A percentile compares a stretch with the other conserved stretches of the same genome.
Evolutionary conservation across 2,888 invertebrate species (phyloP).

Genomic region (Limulus polyphemus): DNA sequence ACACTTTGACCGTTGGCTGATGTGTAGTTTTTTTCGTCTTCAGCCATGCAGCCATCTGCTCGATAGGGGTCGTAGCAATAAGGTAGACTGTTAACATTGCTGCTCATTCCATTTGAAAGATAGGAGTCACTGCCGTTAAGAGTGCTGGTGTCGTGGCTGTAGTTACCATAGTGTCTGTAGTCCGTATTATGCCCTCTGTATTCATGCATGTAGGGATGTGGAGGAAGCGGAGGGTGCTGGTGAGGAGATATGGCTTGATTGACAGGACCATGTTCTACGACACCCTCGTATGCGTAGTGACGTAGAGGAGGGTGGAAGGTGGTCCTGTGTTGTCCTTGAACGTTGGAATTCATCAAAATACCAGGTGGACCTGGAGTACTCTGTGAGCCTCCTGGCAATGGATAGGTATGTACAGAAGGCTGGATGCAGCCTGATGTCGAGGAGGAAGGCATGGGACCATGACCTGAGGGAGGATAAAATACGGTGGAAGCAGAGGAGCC

Average conservation of each 20-base stretch:
- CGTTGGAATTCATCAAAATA: neutral
- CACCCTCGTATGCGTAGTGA: neutral
- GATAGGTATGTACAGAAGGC: neutral
- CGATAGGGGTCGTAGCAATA: neutral
- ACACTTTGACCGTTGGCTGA: conserved; percentile 10
- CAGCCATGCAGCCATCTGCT: neutral
- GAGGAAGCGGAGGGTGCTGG: conserved; percentile 10
- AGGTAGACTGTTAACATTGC: neutral
- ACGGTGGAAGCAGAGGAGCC: neutral
- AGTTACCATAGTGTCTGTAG: conserved; percentile 3
- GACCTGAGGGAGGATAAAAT: neutral
- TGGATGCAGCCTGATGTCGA: neutral
- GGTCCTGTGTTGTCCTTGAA: neutral
- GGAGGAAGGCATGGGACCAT: neutral
- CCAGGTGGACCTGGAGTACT: neutral
- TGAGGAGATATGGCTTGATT: conserved; percentile 10
- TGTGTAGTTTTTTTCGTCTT: neutral
- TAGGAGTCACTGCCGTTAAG: neutral
- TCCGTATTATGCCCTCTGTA: conserved; percentile 13
- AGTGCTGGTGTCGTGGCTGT: neutral
- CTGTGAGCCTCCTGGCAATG: neutral
- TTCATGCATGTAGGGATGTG: conserved; percentile 19
- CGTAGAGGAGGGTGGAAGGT: neutral
- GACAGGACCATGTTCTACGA: conserved; percentile 5
- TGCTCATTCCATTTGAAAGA: neutral